Percentiles rank a stretch among this genome's conserved stretches.
phyloP scores from a whole-genome alignment of 2,113 vertebrate species.

The Epinephelus lanceolatus region DNA sequence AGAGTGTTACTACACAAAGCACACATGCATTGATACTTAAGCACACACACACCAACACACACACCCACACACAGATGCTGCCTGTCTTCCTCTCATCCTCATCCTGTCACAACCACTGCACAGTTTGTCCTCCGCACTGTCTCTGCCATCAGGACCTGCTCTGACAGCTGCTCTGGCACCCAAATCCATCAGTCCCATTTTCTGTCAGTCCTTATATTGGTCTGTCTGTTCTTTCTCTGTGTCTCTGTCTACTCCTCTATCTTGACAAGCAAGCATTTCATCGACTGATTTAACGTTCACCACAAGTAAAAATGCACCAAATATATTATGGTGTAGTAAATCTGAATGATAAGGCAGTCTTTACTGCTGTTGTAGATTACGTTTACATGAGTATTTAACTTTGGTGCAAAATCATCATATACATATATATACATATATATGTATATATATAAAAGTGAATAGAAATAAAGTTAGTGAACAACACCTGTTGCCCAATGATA shows the following conservation, averaged over 20 bases:
- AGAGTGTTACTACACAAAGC: slow-evolving; percentile 60
- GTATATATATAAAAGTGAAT: neutral
- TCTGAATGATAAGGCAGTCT: neutral
- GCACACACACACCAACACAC: slow-evolving; percentile 27
- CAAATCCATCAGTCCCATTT: slow-evolving; percentile 21
- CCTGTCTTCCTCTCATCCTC: slow-evolving; percentile 65
- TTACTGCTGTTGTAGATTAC: neutral
- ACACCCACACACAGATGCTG: slow-evolving; percentile 58
- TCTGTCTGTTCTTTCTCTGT: neutral
- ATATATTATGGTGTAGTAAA: neutral
- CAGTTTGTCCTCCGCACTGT: slow-evolving; percentile 41
- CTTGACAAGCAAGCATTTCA: slow-evolving; percentile 8
- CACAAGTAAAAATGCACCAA: neutral
- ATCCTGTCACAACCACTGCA: slow-evolving; percentile 69
- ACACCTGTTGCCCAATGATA: neutral
- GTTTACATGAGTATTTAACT: neutral
- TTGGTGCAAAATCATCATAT: neutral
- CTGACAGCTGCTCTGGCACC: slow-evolving; percentile 61
- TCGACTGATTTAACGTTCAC: neutral
- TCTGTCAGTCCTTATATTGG: slow-evolving; percentile 8
- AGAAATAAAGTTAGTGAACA: neutral
- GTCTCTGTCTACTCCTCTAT: neutral
- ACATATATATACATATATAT: neutral
- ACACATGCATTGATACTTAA: slow-evolving; percentile 48
- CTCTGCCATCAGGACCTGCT: slow-evolving; percentile 45